phyloP scores from a whole-genome alignment of 2,888 invertebrate species.

The Eristalis pertinax region DNA sequence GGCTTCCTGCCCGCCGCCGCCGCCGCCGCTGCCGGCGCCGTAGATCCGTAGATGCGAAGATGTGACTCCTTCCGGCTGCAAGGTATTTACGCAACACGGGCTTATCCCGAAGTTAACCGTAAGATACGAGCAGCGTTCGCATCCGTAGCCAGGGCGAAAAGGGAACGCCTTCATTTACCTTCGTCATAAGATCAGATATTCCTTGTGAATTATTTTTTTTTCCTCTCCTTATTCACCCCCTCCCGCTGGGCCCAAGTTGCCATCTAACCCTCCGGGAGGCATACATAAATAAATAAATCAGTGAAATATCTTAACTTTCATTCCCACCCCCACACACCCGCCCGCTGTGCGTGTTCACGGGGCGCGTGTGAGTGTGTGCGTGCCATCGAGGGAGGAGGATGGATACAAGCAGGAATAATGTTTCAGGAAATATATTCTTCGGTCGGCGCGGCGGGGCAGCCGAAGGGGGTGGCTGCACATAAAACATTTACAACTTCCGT shows the following conservation, averaged over 20 bases:
- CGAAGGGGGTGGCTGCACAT: not conserved
- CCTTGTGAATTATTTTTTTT: slow-evolving; percentile 20
- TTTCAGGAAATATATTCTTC: slow-evolving; percentile 23
- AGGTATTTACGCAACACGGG: slow-evolving; percentile 40
- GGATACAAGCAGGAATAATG: slow-evolving; percentile 19
- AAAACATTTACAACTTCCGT: slow-evolving; percentile 60
- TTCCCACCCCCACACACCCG: not conserved
- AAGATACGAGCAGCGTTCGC: slow-evolving; percentile 39
- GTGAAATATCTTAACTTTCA: slow-evolving; percentile 55
- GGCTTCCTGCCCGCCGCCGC: slow-evolving; percentile 1
- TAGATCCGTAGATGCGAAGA: no score
- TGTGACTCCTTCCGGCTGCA: slow-evolving; percentile 30
- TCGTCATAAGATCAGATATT: slow-evolving; percentile 54
- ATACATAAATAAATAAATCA: slow-evolving; percentile 64
- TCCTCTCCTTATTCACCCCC: not conserved
- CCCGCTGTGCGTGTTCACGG: slow-evolving; percentile 18
- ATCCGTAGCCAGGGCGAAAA: slow-evolving; percentile 4
- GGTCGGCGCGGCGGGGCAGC: not conserved
- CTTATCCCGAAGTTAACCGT: slow-evolving; percentile 46
- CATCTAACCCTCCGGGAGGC: slow-evolving; percentile 40
- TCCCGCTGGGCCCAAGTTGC: no score
- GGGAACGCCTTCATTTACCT: slow-evolving; percentile 28
- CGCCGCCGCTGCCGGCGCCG: no score
- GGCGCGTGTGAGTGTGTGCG: not conserved
- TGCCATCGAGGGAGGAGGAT: not conserved